A percentile compares a stretch with the other conserved stretches of the same genome.
Evolutionary conservation across 2,797 vertebrate genomes (phyloP).

Genomic region (Momotus momota): DNA sequence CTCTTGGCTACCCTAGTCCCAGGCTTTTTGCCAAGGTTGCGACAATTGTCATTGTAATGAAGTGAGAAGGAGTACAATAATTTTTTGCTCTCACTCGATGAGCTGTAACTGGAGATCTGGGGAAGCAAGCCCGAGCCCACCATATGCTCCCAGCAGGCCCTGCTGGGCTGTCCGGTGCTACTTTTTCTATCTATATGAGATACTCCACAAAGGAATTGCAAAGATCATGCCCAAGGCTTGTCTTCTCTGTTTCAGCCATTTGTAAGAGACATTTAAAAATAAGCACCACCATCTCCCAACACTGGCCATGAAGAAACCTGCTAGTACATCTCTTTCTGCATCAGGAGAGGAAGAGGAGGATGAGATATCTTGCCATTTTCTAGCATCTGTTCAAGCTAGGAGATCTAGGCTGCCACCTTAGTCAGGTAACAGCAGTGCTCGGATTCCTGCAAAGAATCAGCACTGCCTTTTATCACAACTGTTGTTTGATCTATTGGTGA

Average conservation of each 20-base stretch:
- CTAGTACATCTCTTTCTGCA: neutral
- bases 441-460: neutral
- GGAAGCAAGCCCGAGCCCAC: neutral
- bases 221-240: neutral
- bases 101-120: neutral
- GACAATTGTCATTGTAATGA: neutral
- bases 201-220: neutral
- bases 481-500: neutral
- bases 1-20: neutral
- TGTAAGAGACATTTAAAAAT: neutral
- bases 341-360: neutral
- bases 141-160: neutral
- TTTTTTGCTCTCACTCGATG: neutral
- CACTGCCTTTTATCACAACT: neutral
- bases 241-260: neutral
- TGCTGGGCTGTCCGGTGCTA: neutral
- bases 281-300: neutral
- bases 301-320: neutral
- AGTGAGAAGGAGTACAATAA: neutral
- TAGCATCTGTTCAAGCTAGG: neutral
- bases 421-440: neutral
- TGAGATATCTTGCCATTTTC: neutral
- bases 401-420: neutral
- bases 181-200: accelerated
- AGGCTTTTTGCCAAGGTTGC: neutral